Evolutionary conservation across 2,888 invertebrate species (phyloP).

Genomic region (Mythimna vitellina): DNA sequence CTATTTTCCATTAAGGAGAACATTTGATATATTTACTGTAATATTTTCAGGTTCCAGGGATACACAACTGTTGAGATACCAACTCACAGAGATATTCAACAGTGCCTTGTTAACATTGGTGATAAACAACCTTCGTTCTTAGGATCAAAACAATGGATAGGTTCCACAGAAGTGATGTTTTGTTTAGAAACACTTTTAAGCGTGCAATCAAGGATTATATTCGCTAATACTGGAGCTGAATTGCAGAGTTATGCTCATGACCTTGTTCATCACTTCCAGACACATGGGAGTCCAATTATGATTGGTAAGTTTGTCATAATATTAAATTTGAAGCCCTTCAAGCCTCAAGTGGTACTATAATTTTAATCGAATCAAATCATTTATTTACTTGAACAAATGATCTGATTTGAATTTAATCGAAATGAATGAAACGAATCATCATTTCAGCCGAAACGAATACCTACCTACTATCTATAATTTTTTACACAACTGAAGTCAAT

Average conservation of each 20-base stretch:
- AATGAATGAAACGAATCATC: neutral
- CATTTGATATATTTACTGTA: neutral
- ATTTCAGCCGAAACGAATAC: too few species aligned
- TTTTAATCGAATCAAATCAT: neutral
- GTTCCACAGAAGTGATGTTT: conserved; percentile 98
- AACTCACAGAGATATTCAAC: conserved; percentile 96
- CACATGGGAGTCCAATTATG: conserved; percentile 99
- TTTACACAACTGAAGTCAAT: neutral
- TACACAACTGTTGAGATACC: conserved; percentile 95
- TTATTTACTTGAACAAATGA: too few species aligned
- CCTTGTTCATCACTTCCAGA: conserved; percentile 97
- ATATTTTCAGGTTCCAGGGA: conserved; percentile 92
- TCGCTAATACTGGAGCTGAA: conserved; percentile 96
- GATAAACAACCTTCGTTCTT: conserved; percentile 97
- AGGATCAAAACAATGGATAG: conserved; percentile 99
- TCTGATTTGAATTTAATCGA: neutral
- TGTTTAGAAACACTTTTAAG: conserved; percentile 95
- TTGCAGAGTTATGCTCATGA: conserved; percentile 95
- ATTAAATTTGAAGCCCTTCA: neutral
- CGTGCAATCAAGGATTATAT: conserved; percentile 95
- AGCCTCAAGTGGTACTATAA: neutral
- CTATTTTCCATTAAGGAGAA: neutral
- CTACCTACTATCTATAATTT: neutral
- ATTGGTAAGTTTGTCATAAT: conserved; percentile 93
- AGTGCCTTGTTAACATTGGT: conserved; percentile 97